A percentile compares a stretch with the other conserved stretches of the same genome.
Evolutionary conservation across 2,113 vertebrate genomes (phyloP).

Genomic region (Embiotoca jacksoni): DNA sequence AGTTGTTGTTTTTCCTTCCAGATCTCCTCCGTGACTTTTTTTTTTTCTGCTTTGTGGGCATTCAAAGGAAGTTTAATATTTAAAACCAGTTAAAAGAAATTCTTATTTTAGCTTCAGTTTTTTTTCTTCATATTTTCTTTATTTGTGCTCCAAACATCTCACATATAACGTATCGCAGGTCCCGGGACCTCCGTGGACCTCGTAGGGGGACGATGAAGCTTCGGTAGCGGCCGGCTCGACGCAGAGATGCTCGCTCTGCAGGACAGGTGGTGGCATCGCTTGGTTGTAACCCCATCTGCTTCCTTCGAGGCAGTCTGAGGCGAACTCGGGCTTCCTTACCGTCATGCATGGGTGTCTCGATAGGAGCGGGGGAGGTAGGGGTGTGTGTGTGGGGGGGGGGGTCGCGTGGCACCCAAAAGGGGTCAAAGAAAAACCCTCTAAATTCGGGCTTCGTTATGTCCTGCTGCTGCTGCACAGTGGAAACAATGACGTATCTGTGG

Average conservation of each 20-base stretch:
- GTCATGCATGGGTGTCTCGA: slow-evolving; percentile 61
- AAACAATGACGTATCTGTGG: slow-evolving; percentile 74
- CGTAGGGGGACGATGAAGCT: slow-evolving; percentile 4
- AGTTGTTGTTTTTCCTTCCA: too few relatives aligned
- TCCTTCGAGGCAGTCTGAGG: slow-evolving; percentile 37
- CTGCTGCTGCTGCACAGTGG: slow-evolving; percentile 41
- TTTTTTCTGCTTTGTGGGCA: too few relatives aligned
- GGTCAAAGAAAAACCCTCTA: slow-evolving; percentile 51
- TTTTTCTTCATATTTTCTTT: too few relatives aligned
- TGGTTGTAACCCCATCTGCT: slow-evolving; percentile 71
- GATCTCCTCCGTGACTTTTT: too few relatives aligned
- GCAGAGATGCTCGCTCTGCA: not conserved
- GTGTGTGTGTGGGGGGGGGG: too few relatives aligned
- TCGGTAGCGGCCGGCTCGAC: not conserved
- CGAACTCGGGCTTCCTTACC: slow-evolving; percentile 53
- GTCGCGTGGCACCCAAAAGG: slow-evolving; percentile 45
- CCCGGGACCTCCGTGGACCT: not conserved
- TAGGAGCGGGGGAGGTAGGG: slow-evolving; percentile 29
- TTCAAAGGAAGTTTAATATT: too few relatives aligned
- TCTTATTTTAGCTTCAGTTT: too few relatives aligned
- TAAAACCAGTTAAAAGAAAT: too few relatives aligned
- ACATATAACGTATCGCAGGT: too few relatives aligned
- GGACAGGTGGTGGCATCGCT: slow-evolving; percentile 40
- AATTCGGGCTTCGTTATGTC: slow-evolving; percentile 62
- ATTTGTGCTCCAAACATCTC: too few relatives aligned